Evolutionary conservation across 2,797 vertebrate genomes (phyloP).

Genomic region (Phoebastria nigripes): DNA sequence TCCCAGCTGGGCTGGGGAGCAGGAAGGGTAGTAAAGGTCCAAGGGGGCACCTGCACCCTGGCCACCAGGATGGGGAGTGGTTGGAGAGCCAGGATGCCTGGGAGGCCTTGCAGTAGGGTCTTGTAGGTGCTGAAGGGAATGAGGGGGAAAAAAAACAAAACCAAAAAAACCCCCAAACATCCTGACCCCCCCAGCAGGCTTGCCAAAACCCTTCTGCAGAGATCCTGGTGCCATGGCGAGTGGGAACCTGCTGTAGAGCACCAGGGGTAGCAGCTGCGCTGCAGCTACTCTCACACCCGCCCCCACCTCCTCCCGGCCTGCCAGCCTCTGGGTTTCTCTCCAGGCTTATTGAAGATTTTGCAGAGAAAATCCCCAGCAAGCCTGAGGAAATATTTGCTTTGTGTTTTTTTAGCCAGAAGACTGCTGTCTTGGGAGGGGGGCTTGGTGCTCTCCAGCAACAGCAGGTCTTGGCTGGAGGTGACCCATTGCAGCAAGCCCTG

Average conservation of each 20-base stretch:
- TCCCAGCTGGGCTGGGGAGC: neutral
- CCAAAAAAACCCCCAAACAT: neutral
- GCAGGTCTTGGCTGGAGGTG: neutral
- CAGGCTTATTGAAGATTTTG: neutral
- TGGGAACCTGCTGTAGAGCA: neutral
- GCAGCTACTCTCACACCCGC: neutral
- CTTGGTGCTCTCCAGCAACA: neutral
- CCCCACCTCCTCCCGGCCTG: neutral
- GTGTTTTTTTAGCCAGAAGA: neutral
- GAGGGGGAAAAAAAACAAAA: too few relatives aligned
- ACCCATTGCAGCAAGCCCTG: neutral
- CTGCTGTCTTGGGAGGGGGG: neutral
- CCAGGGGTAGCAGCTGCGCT: neutral
- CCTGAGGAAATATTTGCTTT: neutral
- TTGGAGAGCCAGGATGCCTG: neutral
- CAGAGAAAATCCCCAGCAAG: neutral
- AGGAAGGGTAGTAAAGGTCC: neutral
- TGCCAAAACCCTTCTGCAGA: neutral
- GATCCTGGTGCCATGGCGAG: fast-evolving
- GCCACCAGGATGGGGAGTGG: neutral
- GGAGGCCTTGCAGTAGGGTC: neutral
- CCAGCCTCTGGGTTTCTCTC: neutral
- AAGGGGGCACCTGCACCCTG: fast-evolving
- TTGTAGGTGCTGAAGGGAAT: neutral
- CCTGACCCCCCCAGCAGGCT: neutral